Percentiles rank a stretch among this genome's conserved stretches.
phyloP scores from a whole-genome alignment of 2,797 vertebrate species.

The Champsocephalus esox region DNA sequence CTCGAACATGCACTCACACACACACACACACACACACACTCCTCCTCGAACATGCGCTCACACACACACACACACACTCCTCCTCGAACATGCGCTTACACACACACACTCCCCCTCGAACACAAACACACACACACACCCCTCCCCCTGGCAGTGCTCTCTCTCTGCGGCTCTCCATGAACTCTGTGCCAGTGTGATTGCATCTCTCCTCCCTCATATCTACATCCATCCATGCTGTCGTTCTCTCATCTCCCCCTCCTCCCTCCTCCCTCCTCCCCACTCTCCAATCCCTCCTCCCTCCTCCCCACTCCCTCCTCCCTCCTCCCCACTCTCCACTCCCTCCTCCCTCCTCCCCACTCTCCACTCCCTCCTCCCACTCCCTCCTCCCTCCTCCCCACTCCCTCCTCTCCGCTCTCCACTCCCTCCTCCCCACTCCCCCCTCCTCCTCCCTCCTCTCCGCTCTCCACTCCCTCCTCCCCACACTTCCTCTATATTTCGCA shows the following conservation, averaged over 20 bases:
- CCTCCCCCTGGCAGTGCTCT: conserved; percentile 53
- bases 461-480: too few species aligned
- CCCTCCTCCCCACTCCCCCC: too few species aligned
- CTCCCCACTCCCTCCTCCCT: conserved; percentile 19
- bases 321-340: conserved; percentile 25
- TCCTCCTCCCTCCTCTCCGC: too few species aligned
- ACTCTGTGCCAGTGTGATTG: conserved; percentile 65
- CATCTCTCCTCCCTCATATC: conserved; percentile 64
- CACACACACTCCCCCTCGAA: too few species aligned
- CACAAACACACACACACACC: neutral
- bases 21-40: too few species aligned
- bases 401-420: neutral
- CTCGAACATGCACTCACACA: too few species aligned
- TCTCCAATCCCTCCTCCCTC: neutral
- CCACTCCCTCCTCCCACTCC: conserved; percentile 30
- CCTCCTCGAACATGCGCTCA: too few species aligned
- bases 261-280: conserved; percentile 16
- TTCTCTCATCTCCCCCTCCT: conserved; percentile 50
- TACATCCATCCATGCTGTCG: conserved; percentile 65
- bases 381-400: conserved; percentile 31
- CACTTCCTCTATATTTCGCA: too few species aligned
- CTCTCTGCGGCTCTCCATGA: conserved; percentile 49
- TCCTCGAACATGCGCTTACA: too few species aligned
- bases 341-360: conserved; percentile 17
- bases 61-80: too few species aligned